Conservation (phyloP, 2,888 invertebrate species). For the Tinea trinotella region DNA sequence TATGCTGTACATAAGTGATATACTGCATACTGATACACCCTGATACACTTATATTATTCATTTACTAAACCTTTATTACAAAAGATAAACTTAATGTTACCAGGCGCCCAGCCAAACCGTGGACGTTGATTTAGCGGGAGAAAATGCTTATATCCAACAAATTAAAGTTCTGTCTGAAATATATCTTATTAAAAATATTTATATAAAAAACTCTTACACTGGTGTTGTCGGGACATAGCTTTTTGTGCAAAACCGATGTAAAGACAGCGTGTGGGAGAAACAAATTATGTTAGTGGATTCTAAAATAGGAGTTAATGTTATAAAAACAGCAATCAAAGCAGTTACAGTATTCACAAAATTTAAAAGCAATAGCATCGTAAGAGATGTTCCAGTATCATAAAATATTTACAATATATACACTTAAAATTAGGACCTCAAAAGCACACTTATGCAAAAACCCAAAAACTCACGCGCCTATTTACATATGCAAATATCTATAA, state of each 20-base stretch:
- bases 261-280: conserved; percentile 64
- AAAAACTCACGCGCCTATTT: conserved; percentile 8
- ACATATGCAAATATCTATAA: background rate
- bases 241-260: conserved; percentile 45
- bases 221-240: conserved; percentile 75
- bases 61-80: too few species aligned
- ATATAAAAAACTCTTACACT: conserved; percentile 70
- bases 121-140: too few species aligned
- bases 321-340: conserved; percentile 22
- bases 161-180: background rate
- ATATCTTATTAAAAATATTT: conserved; percentile 23
- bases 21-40: too few species aligned
- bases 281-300: conserved; percentile 39
- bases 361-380: conserved; percentile 35
- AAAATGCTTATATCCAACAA: too few species aligned
- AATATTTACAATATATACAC: conserved; percentile 31
- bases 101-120: too few species aligned
- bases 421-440: background rate
- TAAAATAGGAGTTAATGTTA: background rate
- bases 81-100: too few species aligned
- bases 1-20: too few species aligned
- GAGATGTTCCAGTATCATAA: conserved; percentile 56
- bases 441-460: background rate
- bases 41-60: too few species aligned
- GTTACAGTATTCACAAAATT: conserved; percentile 23